phyloP scores from a whole-genome alignment of 2,888 invertebrate species.

The Drosophila niveifrons region DNA sequence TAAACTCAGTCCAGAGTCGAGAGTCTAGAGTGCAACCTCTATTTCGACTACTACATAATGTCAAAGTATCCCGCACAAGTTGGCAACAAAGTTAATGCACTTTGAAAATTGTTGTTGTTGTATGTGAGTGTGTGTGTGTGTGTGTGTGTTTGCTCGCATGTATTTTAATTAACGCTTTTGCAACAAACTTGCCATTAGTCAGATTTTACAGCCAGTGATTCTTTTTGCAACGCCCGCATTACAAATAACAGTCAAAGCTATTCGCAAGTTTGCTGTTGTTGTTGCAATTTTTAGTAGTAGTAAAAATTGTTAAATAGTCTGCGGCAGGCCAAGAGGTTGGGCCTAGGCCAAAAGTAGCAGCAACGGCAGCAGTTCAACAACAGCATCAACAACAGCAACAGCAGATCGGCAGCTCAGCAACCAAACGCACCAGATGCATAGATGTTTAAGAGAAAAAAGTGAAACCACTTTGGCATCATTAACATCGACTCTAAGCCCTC shows the following conservation, averaged over 20 bases:
- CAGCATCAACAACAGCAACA: slow-evolving; percentile 23
- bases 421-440: slow-evolving; percentile 40
- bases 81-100: slow-evolving; percentile 69
- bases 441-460: slow-evolving; percentile 60
- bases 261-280: slow-evolving; percentile 34
- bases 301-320: slow-evolving; percentile 79
- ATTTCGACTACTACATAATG: slow-evolving; percentile 35
- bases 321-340: slow-evolving; percentile 72
- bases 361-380: slow-evolving; percentile 21
- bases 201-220: slow-evolving; percentile 79
- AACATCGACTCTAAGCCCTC: slow-evolving; percentile 32
- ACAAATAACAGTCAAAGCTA: slow-evolving; percentile 67
- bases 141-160: slow-evolving; percentile 34
- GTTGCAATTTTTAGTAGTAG: slow-evolving; percentile 75
- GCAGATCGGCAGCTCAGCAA: slow-evolving; percentile 1
- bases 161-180: slow-evolving; percentile 77
- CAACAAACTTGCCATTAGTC: slow-evolving; percentile 81
- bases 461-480: slow-evolving; percentile 71
- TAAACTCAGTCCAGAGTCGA: slow-evolving; percentile 3
- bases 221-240: slow-evolving; percentile 79
- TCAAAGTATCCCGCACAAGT: slow-evolving; percentile 48
- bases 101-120: slow-evolving; percentile 45
- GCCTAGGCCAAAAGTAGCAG: slow-evolving; percentile 29
- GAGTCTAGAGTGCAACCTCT: slow-evolving; percentile 5
- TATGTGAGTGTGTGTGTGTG: slow-evolving; percentile 30